These are phyloP conservation scores for Actinopyga echinites DNA, from an alignment of 53 echinoderm and acorn worm genomes.

Conservation along the genomic window DNA sequence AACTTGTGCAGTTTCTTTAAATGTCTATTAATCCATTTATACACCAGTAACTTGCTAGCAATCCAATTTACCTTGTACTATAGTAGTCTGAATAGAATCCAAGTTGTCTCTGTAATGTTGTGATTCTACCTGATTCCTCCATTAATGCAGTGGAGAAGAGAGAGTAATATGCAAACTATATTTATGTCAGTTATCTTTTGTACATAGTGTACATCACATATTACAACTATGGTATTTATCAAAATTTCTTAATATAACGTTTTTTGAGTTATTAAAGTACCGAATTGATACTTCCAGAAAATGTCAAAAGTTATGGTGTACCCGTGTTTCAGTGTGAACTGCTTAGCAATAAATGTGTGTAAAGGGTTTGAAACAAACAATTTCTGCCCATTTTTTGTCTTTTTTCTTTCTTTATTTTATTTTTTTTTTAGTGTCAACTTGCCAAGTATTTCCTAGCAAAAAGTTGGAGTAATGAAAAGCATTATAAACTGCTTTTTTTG, in stretches of 20 bases:
- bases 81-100: too few relatives aligned
- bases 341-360: constrained; percentile 40
- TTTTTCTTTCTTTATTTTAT: background rate
- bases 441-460: too few relatives aligned
- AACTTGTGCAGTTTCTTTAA: too few relatives aligned
- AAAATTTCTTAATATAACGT: constrained; percentile 22
- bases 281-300: constrained; percentile 2
- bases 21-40: too few relatives aligned
- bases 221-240: constrained; percentile 6
- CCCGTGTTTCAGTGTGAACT: constrained; percentile 28
- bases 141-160: background rate
- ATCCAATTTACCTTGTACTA: too few relatives aligned
- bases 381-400: background rate
- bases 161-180: constrained; percentile 36
- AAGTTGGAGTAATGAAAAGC: too few relatives aligned
- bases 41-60: too few relatives aligned
- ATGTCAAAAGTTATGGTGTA: background rate
- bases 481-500: too few relatives aligned
- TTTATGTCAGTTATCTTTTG: constrained; percentile 23
- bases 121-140: too few relatives aligned
- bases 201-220: constrained; percentile 37
- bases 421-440: background rate
- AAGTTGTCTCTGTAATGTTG: too few relatives aligned
- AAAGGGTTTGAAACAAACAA: constrained; percentile 3
- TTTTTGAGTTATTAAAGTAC: constrained; percentile 1